Evolutionary conservation across 2,113 vertebrate genomes (phyloP).

Genomic region (Microcebus ravelobensis): DNA sequence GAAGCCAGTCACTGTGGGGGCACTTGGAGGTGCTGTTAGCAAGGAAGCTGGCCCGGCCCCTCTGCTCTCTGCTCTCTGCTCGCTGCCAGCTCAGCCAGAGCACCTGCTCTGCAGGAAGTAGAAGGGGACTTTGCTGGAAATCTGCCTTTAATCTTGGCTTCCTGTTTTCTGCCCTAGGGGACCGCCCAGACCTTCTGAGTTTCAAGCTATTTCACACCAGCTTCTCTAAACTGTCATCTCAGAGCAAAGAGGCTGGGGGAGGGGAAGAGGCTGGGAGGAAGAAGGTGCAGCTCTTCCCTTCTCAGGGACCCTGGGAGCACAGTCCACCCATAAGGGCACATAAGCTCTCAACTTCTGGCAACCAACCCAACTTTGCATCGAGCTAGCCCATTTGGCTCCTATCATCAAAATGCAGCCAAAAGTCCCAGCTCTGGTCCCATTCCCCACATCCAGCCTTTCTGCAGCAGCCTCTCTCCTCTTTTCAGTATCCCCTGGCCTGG

Average conservation of each 20-base stretch:
- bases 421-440: neutral
- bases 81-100: conserved; percentile 34
- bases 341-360: neutral
- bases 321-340: neutral
- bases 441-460: neutral
- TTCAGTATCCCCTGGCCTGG: neutral
- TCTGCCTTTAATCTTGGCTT: conserved; percentile 80
- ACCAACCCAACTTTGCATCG: neutral
- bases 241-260: neutral
- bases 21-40: neutral
- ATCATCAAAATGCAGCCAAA: neutral
- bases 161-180: conserved; percentile 81
- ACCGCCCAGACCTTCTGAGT: conserved; percentile 60
- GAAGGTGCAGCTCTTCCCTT: neutral
- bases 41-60: neutral
- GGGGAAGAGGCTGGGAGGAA: neutral
- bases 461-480: neutral
- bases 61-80: neutral
- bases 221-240: conserved; percentile 76
- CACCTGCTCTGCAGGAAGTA: conserved; percentile 79
- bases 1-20: neutral
- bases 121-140: conserved; percentile 74
- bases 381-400: neutral
- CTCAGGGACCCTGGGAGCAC: neutral
- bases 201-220: conserved; percentile 72